Evolutionary conservation across 2,797 vertebrate genomes (phyloP).

Genomic region (Acanthornis magna): DNA sequence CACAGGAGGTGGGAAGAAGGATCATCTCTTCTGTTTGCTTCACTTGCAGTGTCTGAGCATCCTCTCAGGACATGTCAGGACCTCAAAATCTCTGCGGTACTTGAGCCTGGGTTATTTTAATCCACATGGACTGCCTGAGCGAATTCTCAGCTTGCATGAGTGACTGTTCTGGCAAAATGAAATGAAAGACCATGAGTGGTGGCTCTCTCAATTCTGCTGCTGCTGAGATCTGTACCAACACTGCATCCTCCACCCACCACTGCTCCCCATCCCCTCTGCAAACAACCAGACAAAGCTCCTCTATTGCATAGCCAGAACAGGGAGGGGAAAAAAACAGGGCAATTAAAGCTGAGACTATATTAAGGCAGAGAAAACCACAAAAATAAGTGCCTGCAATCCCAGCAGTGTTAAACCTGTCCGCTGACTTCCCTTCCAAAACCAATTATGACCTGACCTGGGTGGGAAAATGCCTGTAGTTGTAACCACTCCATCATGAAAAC

Average conservation of each 20-base stretch:
- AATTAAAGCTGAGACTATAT: not conserved
- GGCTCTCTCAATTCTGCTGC: not conserved
- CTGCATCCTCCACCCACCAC: not conserved
- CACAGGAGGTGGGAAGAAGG: not conserved
- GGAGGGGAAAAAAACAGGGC: not conserved
- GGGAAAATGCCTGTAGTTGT: not conserved
- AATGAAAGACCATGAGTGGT: not conserved
- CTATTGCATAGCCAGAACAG: not conserved
- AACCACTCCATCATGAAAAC: not conserved
- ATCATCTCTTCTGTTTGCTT: not conserved
- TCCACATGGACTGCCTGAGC: not conserved
- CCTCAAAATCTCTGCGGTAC: not conserved
- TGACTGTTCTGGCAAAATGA: not conserved
- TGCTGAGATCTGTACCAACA: not conserved
- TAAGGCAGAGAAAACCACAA: conserved; percentile 17
- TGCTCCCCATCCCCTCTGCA: not conserved
- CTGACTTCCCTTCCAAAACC: not conserved
- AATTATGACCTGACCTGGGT: not conserved
- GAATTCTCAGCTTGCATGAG: not conserved
- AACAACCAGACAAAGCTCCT: not conserved
- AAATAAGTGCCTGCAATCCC: not conserved
- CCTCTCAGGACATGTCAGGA: not conserved
- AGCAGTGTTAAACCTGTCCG: not conserved
- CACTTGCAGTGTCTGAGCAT: not conserved
- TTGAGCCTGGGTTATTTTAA: not conserved